Percentiles rank a stretch among this genome's conserved stretches.
Conservation (phyloP, 2,113 vertebrate species). For the Urocynchramus pylzowi region DNA sequence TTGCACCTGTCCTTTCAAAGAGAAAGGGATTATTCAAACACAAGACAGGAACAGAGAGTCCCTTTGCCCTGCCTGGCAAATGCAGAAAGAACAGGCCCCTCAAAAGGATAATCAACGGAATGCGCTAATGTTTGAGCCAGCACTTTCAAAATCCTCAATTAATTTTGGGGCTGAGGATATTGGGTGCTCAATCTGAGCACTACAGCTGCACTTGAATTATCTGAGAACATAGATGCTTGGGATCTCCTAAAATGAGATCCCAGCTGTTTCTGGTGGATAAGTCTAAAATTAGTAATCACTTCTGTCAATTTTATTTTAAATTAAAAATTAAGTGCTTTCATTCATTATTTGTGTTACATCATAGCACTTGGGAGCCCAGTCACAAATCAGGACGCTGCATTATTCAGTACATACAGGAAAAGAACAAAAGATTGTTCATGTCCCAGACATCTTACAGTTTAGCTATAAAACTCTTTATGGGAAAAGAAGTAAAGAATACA, state of each 20-base stretch:
- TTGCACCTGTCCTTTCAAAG: background rate
- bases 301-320: constrained; percentile 49
- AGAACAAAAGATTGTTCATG: background rate
- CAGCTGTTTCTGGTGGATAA: constrained; percentile 52
- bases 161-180: constrained; percentile 34
- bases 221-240: constrained; percentile 15
- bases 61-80: background rate
- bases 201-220: constrained; percentile 48
- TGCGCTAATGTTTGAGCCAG: constrained; percentile 35
- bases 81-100: background rate
- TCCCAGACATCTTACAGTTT: background rate
- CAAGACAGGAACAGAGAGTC: background rate
- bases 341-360: constrained; percentile 44
- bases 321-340: constrained; percentile 53
- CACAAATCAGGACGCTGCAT: background rate
- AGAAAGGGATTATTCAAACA: background rate
- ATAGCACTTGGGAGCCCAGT: background rate
- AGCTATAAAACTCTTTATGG: background rate
- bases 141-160: constrained; percentile 42
- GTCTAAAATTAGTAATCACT: constrained; percentile 41
- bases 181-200: constrained; percentile 44
- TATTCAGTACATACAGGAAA: background rate
- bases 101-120: background rate
- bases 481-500: background rate
- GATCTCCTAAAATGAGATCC: constrained; percentile 53